Conservation (phyloP, 2,888 invertebrate species). For the Meiosimyza platycephala region DNA sequence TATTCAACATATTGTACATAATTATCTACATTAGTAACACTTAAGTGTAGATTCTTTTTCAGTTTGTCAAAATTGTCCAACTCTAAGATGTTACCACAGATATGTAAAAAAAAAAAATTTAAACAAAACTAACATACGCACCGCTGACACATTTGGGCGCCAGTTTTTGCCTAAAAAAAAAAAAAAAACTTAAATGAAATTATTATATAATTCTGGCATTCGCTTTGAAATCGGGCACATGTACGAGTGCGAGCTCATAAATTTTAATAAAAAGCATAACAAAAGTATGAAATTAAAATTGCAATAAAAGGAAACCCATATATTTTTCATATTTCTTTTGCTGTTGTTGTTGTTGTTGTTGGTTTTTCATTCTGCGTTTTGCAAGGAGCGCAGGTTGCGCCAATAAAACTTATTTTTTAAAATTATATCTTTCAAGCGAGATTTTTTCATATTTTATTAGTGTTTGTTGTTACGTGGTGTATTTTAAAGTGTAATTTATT, state of each 20-base stretch:
- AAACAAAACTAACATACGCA: background rate
- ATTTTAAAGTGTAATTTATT: no score
- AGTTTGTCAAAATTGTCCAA: no score
- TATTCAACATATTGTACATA: no score
- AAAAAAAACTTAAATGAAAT: conserved; percentile 12
- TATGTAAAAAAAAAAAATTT: background rate
- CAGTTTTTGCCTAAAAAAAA: background rate
- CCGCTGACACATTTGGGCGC: background rate
- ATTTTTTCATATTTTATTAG: background rate
- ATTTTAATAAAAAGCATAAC: conserved; percentile 27
- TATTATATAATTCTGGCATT: background rate
- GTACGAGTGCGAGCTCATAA: conserved; percentile 5
- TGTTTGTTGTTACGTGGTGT: background rate
- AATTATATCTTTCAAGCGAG: background rate
- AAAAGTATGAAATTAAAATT: conserved; percentile 10
- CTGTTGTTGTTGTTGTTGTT: no score
- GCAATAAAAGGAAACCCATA: background rate
- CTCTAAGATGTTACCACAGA: background rate
- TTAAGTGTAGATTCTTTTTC: no score
- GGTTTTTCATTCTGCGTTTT: no score
- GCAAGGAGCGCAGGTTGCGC: no score
- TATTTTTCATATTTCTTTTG: no score
- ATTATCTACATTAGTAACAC: no score
- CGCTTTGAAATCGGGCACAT: background rate
- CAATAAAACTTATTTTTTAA: background rate